Conservation (phyloP, 2,797 vertebrate genomes). For the Toxotes lorentzi region DNA sequence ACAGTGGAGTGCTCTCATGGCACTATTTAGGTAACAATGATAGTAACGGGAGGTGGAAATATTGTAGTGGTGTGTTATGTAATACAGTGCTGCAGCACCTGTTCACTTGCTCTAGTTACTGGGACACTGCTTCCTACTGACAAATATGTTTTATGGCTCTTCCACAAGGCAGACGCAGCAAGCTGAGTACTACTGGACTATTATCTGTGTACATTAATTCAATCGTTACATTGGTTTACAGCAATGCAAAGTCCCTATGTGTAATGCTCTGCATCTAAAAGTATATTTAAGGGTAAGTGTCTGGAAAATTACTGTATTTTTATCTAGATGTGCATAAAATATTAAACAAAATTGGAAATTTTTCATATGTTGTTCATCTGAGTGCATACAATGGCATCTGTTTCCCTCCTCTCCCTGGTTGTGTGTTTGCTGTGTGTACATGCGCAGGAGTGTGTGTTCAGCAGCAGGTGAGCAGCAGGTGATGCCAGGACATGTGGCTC, state of each 20-base stretch:
- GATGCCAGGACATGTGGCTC: constrained; percentile 50
- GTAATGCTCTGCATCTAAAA: background rate
- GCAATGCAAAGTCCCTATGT: background rate
- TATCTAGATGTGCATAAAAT: background rate
- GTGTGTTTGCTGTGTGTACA: constrained; percentile 7
- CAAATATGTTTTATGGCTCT: constrained; percentile 41
- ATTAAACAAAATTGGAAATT: background rate
- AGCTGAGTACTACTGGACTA: background rate
- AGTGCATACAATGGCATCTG: constrained; percentile 1
- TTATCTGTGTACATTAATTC: constrained; percentile 3
- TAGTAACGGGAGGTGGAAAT: constrained; percentile 45
- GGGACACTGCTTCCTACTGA: constrained; percentile 30
- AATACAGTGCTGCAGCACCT: constrained; percentile 47
- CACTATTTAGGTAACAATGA: constrained; percentile 46
- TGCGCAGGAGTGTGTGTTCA: constrained; percentile 25
- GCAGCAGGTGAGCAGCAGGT: constrained; percentile 62
- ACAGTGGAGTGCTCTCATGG: constrained; percentile 49
- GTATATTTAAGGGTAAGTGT: no score
- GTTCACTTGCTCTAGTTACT: constrained; percentile 42
- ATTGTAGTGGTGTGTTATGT: constrained; percentile 57
- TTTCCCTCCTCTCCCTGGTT: background rate
- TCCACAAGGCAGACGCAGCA: constrained; percentile 10
- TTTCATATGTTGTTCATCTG: background rate
- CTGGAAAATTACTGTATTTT: background rate
- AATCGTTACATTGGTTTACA: background rate